Conservation (phyloP, 2,113 vertebrate species). For the Amphilophus citrinellus region DNA sequence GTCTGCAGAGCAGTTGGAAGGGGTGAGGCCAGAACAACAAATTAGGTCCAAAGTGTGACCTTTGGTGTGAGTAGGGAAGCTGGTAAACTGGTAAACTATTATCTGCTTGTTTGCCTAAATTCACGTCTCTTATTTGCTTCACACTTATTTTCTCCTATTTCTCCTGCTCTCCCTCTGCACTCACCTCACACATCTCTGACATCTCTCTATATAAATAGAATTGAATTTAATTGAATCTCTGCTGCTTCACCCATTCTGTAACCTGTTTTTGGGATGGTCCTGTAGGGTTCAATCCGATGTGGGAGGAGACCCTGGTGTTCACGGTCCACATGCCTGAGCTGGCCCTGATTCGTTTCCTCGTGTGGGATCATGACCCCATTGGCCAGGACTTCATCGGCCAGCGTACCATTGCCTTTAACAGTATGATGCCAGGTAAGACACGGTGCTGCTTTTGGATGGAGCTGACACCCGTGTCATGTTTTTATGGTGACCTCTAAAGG, state of each 20-base stretch:
- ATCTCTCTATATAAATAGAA: too few species aligned
- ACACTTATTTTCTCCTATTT: not conserved
- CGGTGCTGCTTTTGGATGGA: not conserved
- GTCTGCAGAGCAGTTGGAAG: too few species aligned
- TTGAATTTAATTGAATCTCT: too few species aligned
- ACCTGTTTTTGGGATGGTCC: not conserved
- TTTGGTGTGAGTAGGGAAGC: too few species aligned
- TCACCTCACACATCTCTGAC: not conserved
- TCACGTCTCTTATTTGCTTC: not conserved
- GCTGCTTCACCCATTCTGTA: too few species aligned
- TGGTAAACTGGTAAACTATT: too few species aligned
- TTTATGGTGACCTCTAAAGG: not conserved
- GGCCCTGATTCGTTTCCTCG: constrained; percentile 92
- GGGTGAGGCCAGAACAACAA: too few species aligned
- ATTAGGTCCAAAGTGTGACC: too few species aligned
- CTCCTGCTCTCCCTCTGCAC: not conserved
- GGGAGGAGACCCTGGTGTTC: constrained; percentile 97
- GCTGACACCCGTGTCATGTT: not conserved
- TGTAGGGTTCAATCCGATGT: constrained; percentile 97
- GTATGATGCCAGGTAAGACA: constrained; percentile 93
- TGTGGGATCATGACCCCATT: constrained; percentile 99
- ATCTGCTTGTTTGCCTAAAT: not conserved
- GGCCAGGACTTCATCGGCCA: constrained; percentile 98
- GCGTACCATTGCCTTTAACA: constrained; percentile 93
- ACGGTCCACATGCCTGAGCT: constrained; percentile 94